Base-by-base conservation (phyloP, 2,113 vertebrate genomes). In the Benthochromis sp. region DNA sequence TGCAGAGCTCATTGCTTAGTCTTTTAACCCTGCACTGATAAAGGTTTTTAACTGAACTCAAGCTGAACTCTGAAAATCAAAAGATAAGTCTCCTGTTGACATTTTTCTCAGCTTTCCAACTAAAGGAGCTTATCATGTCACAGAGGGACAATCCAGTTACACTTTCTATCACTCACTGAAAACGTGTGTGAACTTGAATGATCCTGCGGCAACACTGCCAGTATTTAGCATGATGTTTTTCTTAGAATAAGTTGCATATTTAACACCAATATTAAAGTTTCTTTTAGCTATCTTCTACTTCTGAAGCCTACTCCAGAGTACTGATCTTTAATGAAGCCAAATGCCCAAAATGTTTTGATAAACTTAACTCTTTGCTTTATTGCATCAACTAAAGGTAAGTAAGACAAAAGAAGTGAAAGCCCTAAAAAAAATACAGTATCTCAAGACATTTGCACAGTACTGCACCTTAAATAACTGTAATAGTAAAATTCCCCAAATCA, bases 71-170 rank as follows among this genome's bases (percentile, higher is more conserved):
- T 19, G 31, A 21, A 87, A 29, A 87, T 54, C 45, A 76, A 90
- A 45, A 47, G 16, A 90, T 54, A 84, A 54, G 54, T 52, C 38
- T 82, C 55, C 14, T 89, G 84, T 83, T 86, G 76, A 86, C 84
- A 84, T 27, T 53, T 87, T 45, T 24, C 73, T 31, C 81, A 17
- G 81, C 59, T 84, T 54, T 63, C 27, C 21, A 21, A 45, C 54
- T 84, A 88, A 88, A 91, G 84, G 63, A 84, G 86, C 86, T 91
- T 86, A 88, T 86, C 73, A 14, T 55, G 82, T 81, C 78, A 50
- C 69, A 80, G 17, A 36, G 54, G 40, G 36, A 82, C 82, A 53
- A 63, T 63, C 53, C 53, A 47, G 52, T 10, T 61, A 34, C 52
- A 19, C 43, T 24, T 59, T 19, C 36, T 40, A 24, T 43, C 45